Evolutionary conservation across 1,140 invertebrate species (phyloP).

Genomic region (Drosophila baimaii): DNA sequence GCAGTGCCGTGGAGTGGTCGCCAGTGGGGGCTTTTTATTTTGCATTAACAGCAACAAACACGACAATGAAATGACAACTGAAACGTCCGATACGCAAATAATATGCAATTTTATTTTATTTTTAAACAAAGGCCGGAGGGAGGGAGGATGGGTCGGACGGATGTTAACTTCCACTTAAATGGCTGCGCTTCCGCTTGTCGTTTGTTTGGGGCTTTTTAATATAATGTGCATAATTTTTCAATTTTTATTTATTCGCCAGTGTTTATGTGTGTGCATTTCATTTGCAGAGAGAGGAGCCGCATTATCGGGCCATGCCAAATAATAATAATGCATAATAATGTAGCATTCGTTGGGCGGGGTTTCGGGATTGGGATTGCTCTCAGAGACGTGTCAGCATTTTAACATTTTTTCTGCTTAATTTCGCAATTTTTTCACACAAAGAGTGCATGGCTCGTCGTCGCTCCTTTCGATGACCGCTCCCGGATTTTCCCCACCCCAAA

Average conservation of each 20-base stretch:
- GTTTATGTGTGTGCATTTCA: constrained; percentile 74
- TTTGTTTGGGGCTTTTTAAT: constrained; percentile 80
- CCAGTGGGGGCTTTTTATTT: constrained; percentile 72
- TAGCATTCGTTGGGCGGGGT: constrained; percentile 18
- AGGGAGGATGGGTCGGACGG: constrained; percentile 62
- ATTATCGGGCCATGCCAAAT: constrained; percentile 59
- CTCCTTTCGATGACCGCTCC: constrained; percentile 10
- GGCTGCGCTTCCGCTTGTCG: constrained; percentile 83
- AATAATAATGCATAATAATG: constrained; percentile 75
- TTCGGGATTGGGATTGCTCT: constrained; percentile 27
- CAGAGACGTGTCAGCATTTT: constrained; percentile 74
- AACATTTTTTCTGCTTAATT: constrained; percentile 78
- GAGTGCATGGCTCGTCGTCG: constrained; percentile 14
- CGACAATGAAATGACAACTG: constrained; percentile 83
- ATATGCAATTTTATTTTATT: constrained; percentile 83
- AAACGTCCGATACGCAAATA: constrained; percentile 82
- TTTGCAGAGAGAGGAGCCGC: constrained; percentile 51
- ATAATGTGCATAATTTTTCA: constrained; percentile 83
- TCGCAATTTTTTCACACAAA: constrained; percentile 68
- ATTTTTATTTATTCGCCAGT: constrained; percentile 75
- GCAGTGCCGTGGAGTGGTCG: background rate
- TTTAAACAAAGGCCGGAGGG: constrained; percentile 37
- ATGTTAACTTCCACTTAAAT: constrained; percentile 84
- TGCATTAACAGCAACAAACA: constrained; percentile 83
- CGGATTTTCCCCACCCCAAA: background rate